Conservation (phyloP, 2,888 invertebrate species). For the Euzetes globulus region DNA sequence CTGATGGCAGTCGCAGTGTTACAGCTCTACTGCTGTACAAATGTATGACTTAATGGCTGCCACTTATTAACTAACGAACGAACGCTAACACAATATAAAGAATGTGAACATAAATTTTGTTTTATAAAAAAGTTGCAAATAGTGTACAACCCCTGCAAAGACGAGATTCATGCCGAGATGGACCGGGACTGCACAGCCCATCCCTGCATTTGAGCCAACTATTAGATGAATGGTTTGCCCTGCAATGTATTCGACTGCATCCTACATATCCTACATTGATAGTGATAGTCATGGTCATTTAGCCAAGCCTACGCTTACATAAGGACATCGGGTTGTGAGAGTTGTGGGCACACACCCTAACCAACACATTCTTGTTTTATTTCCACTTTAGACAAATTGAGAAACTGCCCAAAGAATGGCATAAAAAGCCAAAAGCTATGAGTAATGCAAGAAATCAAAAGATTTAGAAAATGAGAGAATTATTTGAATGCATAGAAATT, state of each 20-base stretch:
- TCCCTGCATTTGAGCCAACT: constrained; percentile 16
- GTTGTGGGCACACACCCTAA: constrained; percentile 26
- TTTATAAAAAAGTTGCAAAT: constrained; percentile 1
- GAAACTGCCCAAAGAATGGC: constrained; percentile 17
- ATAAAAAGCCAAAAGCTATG: neutral
- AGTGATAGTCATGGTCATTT: constrained; percentile 30
- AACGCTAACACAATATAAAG: constrained; percentile 10
- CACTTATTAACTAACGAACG: constrained; percentile 8
- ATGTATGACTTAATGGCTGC: constrained; percentile 9
- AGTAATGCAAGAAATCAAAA: neutral
- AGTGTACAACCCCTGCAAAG: constrained; percentile 22
- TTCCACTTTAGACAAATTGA: neutral
- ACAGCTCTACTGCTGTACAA: neutral
- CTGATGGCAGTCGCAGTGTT: neutral
- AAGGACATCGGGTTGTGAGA: constrained; percentile 13
- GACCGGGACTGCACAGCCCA: constrained; percentile 19
- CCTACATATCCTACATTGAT: constrained; percentile 14
- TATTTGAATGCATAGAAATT: neutral
- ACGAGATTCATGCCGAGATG: constrained; percentile 14
- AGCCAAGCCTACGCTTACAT: constrained; percentile 30
- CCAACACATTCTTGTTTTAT: neutral
- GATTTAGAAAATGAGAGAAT: neutral
- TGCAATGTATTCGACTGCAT: constrained; percentile 9
- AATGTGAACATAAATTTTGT: constrained; percentile 5
- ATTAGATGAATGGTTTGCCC: constrained; percentile 3